A percentile compares a stretch with the other conserved stretches of the same genome.
Evolutionary conservation across 92 coral and sea anemone genomes (phyloP).

Genomic region (Phenganax marumi): DNA sequence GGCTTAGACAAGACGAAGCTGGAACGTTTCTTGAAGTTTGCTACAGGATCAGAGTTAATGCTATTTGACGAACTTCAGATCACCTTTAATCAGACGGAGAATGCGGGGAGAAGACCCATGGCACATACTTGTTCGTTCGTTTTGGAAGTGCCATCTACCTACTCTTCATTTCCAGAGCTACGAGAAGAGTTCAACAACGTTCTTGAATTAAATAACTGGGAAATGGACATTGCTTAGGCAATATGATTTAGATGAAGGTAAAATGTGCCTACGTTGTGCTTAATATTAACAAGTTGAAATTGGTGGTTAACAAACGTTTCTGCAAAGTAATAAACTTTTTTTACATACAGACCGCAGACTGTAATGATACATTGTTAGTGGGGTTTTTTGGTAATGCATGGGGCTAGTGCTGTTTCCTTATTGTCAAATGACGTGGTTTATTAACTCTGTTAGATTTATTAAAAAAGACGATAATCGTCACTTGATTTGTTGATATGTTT

Average conservation of each 20-base stretch:
- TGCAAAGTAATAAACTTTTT: no score
- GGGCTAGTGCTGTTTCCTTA: no score
- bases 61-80: background rate
- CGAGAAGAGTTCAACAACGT: constrained; percentile 49
- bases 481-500: no score
- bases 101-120: constrained; percentile 48
- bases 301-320: no score
- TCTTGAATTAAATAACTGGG: constrained; percentile 44
- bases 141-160: constrained; percentile 49
- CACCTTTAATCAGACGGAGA: constrained; percentile 10
- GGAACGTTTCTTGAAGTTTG: background rate
- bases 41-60: background rate
- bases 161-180: constrained; percentile 35
- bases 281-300: background rate
- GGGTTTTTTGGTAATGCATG: no score
- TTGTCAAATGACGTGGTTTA: no score
- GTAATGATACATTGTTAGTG: no score
- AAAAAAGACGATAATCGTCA: no score
- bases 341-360: no score
- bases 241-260: background rate
- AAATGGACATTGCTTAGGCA: constrained; percentile 40
- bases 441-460: no score
- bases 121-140: constrained; percentile 51
- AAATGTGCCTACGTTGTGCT: background rate
- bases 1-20: constrained; percentile 23